Evolutionary conservation across 2,888 invertebrate species (phyloP).

Genomic region (Sesamia inferens): DNA sequence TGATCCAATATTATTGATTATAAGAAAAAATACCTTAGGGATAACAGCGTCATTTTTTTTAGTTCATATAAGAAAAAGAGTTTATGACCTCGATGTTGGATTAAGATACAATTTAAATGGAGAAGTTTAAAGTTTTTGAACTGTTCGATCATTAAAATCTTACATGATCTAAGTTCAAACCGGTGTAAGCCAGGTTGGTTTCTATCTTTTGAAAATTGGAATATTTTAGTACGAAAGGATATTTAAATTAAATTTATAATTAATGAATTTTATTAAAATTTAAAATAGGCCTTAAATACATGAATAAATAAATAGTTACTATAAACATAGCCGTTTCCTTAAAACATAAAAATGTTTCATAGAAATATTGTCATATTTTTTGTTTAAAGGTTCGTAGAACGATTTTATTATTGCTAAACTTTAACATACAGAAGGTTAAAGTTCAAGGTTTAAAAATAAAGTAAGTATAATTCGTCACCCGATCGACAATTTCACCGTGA

Average conservation of each 20-base stretch:
- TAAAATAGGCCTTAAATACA: too few species aligned
- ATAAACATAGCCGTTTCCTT: too few species aligned
- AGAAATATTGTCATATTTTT: too few species aligned
- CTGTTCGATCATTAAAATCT: slow-evolving; percentile 94
- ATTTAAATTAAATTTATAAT: slow-evolving; percentile 88
- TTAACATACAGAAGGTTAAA: too few species aligned
- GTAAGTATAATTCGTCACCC: too few species aligned
- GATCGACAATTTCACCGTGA: too few species aligned
- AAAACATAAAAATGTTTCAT: too few species aligned
- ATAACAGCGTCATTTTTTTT: slow-evolving; percentile 84
- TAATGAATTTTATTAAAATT: slow-evolving; percentile 74
- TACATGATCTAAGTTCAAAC: slow-evolving; percentile 61
- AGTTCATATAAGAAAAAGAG: slow-evolving; percentile 93
- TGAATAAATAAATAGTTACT: too few species aligned
- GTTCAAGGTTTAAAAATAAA: too few species aligned
- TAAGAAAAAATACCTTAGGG: slow-evolving; percentile 90
- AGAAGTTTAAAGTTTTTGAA: slow-evolving; percentile 92
- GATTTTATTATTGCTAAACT: too few species aligned
- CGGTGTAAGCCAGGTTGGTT: slow-evolving; percentile 96
- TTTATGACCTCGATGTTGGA: slow-evolving; percentile 97
- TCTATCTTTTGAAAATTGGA: slow-evolving; percentile 92
- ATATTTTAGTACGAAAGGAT: slow-evolving; percentile 95
- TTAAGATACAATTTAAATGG: slow-evolving; percentile 92
- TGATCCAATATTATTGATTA: slow-evolving; percentile 91
- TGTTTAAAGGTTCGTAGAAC: too few species aligned